A percentile compares a stretch with the other conserved stretches of the same genome.
Evolutionary conservation across 2,888 invertebrate genomes (phyloP).

Genomic region (Altica lythri): DNA sequence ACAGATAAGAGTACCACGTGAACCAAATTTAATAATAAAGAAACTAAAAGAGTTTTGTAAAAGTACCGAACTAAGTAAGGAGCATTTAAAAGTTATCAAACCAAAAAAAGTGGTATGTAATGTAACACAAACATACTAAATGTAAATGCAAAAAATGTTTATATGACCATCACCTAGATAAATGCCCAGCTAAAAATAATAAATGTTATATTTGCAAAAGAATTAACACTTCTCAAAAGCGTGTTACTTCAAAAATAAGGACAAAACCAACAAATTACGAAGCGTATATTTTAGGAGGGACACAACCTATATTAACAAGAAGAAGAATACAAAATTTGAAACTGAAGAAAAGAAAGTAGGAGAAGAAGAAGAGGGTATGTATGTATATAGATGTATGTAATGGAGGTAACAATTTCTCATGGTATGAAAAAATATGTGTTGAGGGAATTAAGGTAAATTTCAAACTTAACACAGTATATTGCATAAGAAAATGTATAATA

Average conservation of each 20-base stretch:
- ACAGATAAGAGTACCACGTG: constrained; percentile 12
- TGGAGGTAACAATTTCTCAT: not conserved
- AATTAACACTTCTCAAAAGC: constrained; percentile 16
- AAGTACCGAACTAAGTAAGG: constrained; percentile 8
- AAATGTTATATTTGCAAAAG: constrained; percentile 14
- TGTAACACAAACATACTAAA: constrained; percentile 12
- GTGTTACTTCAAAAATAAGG: not conserved
- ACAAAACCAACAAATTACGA: not conserved
- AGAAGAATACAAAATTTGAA: not conserved
- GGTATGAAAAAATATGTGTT: constrained; percentile 6
- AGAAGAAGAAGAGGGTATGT: not conserved
- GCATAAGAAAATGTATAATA: not conserved
- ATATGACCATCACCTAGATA: constrained; percentile 11
- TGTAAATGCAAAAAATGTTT: constrained; percentile 19
- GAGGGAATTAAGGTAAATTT: constrained; percentile 1
- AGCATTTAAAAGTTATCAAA: constrained; percentile 8
- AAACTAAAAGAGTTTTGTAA: constrained; percentile 11
- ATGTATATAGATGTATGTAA: constrained; percentile 1
- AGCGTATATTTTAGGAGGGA: constrained; percentile 1
- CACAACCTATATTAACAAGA: not conserved
- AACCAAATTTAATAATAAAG: constrained; percentile 9
- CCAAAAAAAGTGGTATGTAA: constrained; percentile 10
- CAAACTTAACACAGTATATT: constrained; percentile 16
- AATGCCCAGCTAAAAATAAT: constrained; percentile 21
- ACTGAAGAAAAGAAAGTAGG: not conserved